Percentiles rank a stretch among this genome's conserved stretches.
Evolutionary conservation across 2,888 invertebrate genomes (phyloP).

Genomic region (Candidula unifasciata): DNA sequence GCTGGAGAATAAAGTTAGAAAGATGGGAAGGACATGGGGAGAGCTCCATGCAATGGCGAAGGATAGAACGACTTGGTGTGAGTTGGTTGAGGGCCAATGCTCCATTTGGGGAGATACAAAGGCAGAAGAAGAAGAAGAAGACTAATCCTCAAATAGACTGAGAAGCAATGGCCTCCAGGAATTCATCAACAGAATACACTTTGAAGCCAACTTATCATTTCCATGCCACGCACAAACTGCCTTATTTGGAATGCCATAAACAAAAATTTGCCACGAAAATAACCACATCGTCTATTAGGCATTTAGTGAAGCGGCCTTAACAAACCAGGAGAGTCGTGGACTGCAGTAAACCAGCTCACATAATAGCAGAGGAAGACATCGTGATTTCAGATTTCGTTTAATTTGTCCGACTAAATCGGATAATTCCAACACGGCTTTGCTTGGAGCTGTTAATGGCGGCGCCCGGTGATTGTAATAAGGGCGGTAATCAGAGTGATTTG

Average conservation of each 20-base stretch:
- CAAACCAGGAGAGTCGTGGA: not conserved
- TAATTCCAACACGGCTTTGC: not conserved
- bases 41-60: too few relatives aligned
- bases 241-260: too few relatives aligned
- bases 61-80: too few relatives aligned
- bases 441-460: not conserved
- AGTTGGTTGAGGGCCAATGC: too few relatives aligned
- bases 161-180: not conserved
- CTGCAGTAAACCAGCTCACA: not conserved
- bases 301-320: not conserved
- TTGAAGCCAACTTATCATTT: not conserved
- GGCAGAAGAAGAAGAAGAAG: too few relatives aligned
- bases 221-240: not conserved
- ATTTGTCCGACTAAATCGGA: not conserved
- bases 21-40: too few relatives aligned
- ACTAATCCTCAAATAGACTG: not conserved
- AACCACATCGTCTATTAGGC: not conserved
- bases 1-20: too few relatives aligned
- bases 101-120: too few relatives aligned
- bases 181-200: not conserved
- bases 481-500: not conserved
- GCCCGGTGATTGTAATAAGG: not conserved
- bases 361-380: not conserved
- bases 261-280: not conserved
- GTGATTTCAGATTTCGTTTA: slow-evolving; percentile 1